These are phyloP conservation scores for Frankliniella intonsa DNA, from an alignment of 2,888 invertebrate genomes.

Conservation along the genomic window DNA sequence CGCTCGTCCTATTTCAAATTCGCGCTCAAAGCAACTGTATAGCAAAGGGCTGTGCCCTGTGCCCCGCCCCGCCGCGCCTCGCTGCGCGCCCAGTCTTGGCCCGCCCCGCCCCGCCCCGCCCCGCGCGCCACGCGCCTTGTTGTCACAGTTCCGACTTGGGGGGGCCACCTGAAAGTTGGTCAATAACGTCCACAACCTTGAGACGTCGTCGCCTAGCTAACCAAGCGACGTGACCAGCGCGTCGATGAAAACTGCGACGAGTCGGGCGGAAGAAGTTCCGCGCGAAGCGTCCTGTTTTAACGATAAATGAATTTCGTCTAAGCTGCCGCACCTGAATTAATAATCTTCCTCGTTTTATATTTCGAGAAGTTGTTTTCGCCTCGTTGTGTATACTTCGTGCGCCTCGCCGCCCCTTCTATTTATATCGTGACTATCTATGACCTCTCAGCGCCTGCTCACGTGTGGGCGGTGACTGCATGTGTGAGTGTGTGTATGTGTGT, in stretches of 20 bases:
- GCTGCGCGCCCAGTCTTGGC: no score
- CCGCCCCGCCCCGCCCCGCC: background rate
- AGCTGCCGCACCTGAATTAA: no score
- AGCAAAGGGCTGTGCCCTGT: background rate
- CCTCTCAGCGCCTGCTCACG: background rate
- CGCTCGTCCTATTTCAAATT: background rate
- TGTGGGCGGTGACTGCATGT: background rate
- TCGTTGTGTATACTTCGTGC: conserved; percentile 5
- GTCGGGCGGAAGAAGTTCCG: no score
- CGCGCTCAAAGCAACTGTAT: background rate
- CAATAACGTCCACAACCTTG: background rate
- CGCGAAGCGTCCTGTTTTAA: no score
- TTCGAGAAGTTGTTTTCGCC: background rate
- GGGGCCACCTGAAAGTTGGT: background rate
- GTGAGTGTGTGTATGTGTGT: background rate
- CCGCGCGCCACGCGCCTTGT: background rate
- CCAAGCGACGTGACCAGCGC: no score
- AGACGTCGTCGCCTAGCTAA: background rate
- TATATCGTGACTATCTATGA: conserved; percentile 3
- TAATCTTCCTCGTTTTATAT: background rate
- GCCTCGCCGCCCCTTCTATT: conserved; percentile 7
- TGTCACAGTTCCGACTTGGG: background rate
- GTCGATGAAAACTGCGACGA: no score
- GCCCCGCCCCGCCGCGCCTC: background rate
- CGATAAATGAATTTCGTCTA: no score